Conservation (phyloP, 2,797 vertebrate genomes). For the Melanotaenia pygmaea region DNA sequence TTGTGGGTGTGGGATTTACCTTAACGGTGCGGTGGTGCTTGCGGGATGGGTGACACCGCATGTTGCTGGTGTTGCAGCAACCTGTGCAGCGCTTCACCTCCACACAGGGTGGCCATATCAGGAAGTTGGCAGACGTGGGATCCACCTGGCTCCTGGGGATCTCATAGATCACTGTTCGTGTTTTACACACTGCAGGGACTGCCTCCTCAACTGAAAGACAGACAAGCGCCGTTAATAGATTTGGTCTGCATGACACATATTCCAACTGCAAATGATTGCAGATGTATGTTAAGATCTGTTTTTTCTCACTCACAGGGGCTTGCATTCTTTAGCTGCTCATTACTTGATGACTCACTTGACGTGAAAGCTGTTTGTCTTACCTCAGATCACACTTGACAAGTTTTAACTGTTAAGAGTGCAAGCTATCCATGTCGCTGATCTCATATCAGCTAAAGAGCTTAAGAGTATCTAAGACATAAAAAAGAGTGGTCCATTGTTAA, state of each 20-base stretch:
- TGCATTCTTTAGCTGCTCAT: slow-evolving; percentile 62
- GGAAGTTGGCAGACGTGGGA: slow-evolving; percentile 94
- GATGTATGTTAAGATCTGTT: slow-evolving; percentile 45
- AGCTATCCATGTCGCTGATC: slow-evolving; percentile 62
- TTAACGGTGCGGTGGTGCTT: slow-evolving; percentile 81
- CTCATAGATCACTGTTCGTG: slow-evolving; percentile 94
- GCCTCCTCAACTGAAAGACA: slow-evolving; percentile 86
- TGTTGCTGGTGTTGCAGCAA: slow-evolving; percentile 91
- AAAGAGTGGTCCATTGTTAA: slow-evolving; percentile 65
- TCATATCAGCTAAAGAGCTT: slow-evolving; percentile 69
- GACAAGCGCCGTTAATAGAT: slow-evolving; percentile 21
- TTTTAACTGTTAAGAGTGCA: slow-evolving; percentile 59
- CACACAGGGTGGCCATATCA: slow-evolving; percentile 96
- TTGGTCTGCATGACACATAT: slow-evolving; percentile 46
- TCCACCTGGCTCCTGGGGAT: slow-evolving; percentile 96
- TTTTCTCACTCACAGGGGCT: slow-evolving; percentile 46
- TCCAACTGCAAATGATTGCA: slow-evolving; percentile 15
- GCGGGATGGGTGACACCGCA: slow-evolving; percentile 91
- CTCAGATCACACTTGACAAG: slow-evolving; percentile 56
- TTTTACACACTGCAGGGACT: slow-evolving; percentile 92
- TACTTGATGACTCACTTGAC: slow-evolving; percentile 71
- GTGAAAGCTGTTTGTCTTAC: slow-evolving; percentile 57
- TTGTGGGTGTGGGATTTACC: slow-evolving; percentile 52
- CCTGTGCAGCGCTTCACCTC: slow-evolving; percentile 95
- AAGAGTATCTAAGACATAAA: slow-evolving; percentile 55